A percentile compares a stretch with the other conserved stretches of the same genome.
phyloP scores from a whole-genome alignment of 2,888 invertebrate genomes.

The Noctua janthe region DNA sequence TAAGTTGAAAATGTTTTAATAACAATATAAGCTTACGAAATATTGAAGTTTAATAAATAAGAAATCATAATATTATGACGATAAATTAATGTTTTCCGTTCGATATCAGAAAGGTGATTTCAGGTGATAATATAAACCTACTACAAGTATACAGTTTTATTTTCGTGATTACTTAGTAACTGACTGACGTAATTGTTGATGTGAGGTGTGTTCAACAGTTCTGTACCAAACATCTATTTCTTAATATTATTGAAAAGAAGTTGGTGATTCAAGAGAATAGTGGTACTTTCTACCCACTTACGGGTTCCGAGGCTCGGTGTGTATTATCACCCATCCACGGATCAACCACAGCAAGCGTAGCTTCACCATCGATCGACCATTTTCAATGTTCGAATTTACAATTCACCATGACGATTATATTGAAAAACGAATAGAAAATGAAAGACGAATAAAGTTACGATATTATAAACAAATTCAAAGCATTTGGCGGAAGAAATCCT shows the following conservation, averaged over 20 bases:
- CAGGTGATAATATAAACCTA: slow-evolving; percentile 3
- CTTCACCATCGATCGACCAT: background rate
- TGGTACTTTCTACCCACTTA: no score
- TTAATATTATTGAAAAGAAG: background rate
- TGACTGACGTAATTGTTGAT: background rate
- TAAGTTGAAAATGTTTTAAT: background rate
- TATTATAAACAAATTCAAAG: slow-evolving; percentile 19
- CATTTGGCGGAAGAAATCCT: background rate
- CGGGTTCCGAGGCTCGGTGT: no score
- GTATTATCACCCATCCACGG: background rate
- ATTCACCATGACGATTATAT: background rate
- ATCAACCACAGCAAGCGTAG: background rate
- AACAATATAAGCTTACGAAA: no score
- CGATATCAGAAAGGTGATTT: background rate
- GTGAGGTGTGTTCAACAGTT: background rate
- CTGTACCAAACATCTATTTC: background rate
- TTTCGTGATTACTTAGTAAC: background rate
- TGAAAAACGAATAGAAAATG: background rate
- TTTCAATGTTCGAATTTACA: background rate
- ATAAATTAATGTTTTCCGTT: no score
- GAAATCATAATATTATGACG: no score
- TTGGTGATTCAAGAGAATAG: no score
- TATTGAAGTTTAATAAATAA: no score
- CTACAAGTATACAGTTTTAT: slow-evolving; percentile 1
- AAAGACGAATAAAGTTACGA: background rate